Percentiles rank a stretch among this genome's conserved stretches.
phyloP scores from a whole-genome alignment of 2,113 vertebrate species.

The Chelonoidis abingdonii region DNA sequence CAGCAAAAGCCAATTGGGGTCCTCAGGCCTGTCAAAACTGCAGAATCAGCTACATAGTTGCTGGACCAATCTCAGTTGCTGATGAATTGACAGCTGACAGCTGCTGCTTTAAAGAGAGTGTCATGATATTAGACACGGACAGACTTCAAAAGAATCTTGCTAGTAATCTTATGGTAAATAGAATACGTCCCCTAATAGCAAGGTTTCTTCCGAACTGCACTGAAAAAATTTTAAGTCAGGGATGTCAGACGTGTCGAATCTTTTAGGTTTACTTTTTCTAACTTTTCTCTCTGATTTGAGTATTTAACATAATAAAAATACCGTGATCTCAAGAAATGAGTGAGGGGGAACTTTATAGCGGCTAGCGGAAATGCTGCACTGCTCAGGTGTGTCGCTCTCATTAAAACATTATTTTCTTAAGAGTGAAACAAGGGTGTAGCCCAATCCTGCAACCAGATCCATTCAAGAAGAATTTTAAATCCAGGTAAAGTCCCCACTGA shows the following conservation, averaged over 20 bases:
- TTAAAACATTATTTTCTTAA: neutral
- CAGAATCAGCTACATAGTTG: neutral
- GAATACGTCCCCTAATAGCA: neutral
- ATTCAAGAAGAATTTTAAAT: neutral
- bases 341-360: no score
- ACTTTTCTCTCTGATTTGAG: neutral
- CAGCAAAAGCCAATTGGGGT: neutral
- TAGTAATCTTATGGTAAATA: neutral
- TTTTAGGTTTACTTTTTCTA: neutral
- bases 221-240: neutral
- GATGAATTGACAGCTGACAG: neutral
- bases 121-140: neutral
- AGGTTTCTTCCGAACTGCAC: neutral
- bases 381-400: neutral
- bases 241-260: neutral
- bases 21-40: neutral
- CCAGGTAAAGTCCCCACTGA: neutral
- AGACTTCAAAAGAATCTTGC: neutral
- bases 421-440: neutral
- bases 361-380: neutral
- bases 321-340: neutral
- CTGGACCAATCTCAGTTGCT: neutral
- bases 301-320: neutral
- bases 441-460: neutral
- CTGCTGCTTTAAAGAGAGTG: neutral